These are phyloP conservation scores for Amblyornis subalaris DNA, from an alignment of 2,113 vertebrate genomes.

Conservation along the genomic window DNA sequence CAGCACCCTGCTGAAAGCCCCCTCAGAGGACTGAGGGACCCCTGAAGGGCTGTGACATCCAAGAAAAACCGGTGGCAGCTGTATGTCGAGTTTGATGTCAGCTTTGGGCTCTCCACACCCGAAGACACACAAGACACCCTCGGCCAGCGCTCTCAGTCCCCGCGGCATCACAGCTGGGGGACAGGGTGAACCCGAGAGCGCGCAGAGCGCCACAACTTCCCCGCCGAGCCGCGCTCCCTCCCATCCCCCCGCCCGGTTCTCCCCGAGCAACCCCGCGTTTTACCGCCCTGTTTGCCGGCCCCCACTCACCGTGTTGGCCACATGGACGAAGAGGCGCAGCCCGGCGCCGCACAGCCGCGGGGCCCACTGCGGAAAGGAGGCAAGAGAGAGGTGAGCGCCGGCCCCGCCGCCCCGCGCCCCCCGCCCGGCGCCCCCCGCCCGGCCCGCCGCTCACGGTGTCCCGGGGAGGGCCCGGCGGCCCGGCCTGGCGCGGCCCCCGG, in stretches of 20 bases:
- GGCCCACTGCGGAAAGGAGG: conserved; percentile 8
- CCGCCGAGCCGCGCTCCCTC: not conserved
- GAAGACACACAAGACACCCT: accelerated
- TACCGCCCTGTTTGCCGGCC: not conserved
- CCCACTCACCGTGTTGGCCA: conserved; percentile 50
- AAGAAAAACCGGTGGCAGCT: accelerated
- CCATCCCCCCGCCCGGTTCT: accelerated
- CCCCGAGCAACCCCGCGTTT: not conserved
- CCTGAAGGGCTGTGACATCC: accelerated
- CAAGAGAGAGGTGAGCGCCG: not conserved
- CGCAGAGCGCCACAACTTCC: not conserved
- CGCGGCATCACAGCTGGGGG: accelerated
- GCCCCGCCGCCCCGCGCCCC: not conserved
- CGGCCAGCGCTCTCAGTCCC: not conserved
- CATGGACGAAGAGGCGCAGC: conserved; percentile 17
- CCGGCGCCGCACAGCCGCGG: conserved; percentile 29
- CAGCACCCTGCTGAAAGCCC: not conserved
- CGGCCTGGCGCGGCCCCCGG: not conserved
- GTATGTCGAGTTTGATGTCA: accelerated
- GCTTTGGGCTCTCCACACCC: not conserved
- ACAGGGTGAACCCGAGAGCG: accelerated
- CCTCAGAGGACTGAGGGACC: accelerated
- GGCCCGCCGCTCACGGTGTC: not conserved
- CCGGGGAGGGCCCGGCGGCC: not conserved
- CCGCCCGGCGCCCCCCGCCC: not conserved